A percentile compares a stretch with the other conserved stretches of the same genome.
phyloP scores from a whole-genome alignment of 1,140 invertebrate species.

The Diploscapter pachys region DNA sequence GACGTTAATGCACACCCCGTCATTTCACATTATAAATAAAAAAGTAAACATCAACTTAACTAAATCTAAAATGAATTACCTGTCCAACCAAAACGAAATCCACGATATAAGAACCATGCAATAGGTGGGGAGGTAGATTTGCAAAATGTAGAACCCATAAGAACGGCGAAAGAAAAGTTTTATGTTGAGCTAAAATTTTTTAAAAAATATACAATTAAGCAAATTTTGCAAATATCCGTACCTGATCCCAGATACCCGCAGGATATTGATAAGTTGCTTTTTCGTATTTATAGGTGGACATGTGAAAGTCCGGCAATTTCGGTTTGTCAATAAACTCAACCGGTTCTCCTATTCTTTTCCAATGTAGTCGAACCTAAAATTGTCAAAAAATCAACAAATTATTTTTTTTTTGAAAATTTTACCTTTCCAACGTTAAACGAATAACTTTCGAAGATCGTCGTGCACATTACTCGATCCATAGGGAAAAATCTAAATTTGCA shows the following conservation, averaged over 20 bases:
- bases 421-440: conserved; percentile 58
- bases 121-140: conserved; percentile 62
- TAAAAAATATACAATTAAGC: conserved; percentile 7
- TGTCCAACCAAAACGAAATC: conserved; percentile 57
- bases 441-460: conserved; percentile 55
- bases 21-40: neutral
- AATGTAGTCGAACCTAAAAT: conserved; percentile 48
- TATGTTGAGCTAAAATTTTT: conserved; percentile 57
- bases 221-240: conserved; percentile 2
- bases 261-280: conserved; percentile 58
- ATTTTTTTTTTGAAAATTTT: neutral
- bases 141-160: conserved; percentile 62
- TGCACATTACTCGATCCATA: conserved; percentile 57
- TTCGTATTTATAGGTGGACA: conserved; percentile 51
- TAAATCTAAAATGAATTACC: conserved; percentile 41
- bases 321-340: conserved; percentile 57
- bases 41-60: conserved; percentile 19
- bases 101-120: conserved; percentile 55
- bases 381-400: neutral
- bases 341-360: conserved; percentile 52
- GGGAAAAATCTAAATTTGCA: conserved; percentile 38
- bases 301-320: conserved; percentile 52
- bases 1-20: too few relatives aligned
- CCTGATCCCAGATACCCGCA: conserved; percentile 57
- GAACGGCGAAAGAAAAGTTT: conserved; percentile 62